Evolutionary conservation across 2,888 invertebrate genomes (phyloP).

Genomic region (Zelleria hepariella): DNA sequence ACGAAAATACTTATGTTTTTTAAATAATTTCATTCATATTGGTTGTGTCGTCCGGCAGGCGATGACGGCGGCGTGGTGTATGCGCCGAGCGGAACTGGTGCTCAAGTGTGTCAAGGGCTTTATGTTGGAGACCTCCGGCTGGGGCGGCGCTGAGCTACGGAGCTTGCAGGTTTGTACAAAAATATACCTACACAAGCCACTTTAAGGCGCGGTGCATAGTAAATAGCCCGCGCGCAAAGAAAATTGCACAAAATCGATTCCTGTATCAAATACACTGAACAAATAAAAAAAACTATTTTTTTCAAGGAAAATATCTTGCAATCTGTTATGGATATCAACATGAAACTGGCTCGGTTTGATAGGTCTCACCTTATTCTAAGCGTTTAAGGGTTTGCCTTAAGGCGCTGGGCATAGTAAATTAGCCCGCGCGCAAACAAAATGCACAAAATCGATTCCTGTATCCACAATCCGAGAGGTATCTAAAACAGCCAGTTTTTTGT

Average conservation of each 20-base stretch:
- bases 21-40: too few relatives aligned
- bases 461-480: too few relatives aligned
- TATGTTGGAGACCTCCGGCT: constrained; percentile 97
- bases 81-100: constrained; percentile 94
- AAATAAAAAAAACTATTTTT: too few relatives aligned
- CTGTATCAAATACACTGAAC: background rate
- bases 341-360: background rate
- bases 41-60: constrained; percentile 66
- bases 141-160: constrained; percentile 91
- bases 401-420: too few relatives aligned
- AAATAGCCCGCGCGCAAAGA: too few relatives aligned
- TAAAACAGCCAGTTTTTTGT: too few relatives aligned
- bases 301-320: too few relatives aligned
- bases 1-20: constrained; percentile 5
- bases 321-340: too few relatives aligned
- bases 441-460: too few relatives aligned
- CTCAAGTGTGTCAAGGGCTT: constrained; percentile 99
- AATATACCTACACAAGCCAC: too few relatives aligned
- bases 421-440: too few relatives aligned
- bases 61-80: constrained; percentile 97
- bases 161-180: constrained; percentile 76
- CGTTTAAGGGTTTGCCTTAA: background rate
- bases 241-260: background rate
- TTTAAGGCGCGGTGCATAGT: background rate
- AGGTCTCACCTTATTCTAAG: background rate